phyloP scores from a whole-genome alignment of 2,113 vertebrate genomes.

The Aythya baeri region DNA sequence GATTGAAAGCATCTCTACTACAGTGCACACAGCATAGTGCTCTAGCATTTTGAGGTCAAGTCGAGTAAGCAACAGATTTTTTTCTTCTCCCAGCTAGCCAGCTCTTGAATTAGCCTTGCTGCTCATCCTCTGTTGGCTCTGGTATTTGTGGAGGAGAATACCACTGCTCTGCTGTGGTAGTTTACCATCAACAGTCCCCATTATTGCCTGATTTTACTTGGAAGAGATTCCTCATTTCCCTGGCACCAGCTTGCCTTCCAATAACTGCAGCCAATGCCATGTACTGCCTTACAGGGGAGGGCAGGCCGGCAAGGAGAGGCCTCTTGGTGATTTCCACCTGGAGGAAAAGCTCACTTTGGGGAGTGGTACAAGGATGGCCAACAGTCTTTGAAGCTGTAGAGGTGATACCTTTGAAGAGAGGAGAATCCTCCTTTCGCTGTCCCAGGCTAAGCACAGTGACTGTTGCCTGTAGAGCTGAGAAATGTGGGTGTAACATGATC shows the following conservation, averaged over 20 bases:
- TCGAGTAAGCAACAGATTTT: neutral
- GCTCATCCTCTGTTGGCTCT: constrained; percentile 7
- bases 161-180: neutral
- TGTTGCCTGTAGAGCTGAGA: neutral
- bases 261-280: neutral
- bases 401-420: neutral
- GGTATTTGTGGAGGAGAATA: neutral
- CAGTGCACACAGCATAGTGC: neutral
- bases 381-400: neutral
- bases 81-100: neutral
- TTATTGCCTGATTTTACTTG: neutral
- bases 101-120: constrained; percentile 15
- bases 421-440: neutral
- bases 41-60: neutral
- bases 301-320: neutral
- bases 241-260: neutral
- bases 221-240: neutral
- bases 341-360: neutral
- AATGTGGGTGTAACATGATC: neutral
- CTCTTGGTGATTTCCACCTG: neutral
- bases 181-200: neutral
- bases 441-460: neutral
- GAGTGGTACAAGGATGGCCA: neutral
- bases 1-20: neutral
- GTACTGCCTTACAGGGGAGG: neutral